Evolutionary conservation across 2,888 invertebrate genomes (phyloP).

Genomic region (Agapostemon virescens): DNA sequence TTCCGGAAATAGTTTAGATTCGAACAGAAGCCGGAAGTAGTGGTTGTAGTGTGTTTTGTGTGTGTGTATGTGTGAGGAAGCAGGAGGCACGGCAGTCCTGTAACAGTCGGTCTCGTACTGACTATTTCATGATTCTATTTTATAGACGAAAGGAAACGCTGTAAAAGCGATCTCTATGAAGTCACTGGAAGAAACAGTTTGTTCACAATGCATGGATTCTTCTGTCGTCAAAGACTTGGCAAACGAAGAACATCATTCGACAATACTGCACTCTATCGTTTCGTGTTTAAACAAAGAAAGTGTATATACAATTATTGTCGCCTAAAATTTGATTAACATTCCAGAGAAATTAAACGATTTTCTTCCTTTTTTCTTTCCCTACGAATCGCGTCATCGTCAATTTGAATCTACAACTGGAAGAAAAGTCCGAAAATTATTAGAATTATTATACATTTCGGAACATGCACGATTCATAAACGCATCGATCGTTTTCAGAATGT

Average conservation of each 20-base stretch:
- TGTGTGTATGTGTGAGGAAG: conserved; percentile 44
- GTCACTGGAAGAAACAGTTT: conserved; percentile 62
- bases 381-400: conserved; percentile 2
- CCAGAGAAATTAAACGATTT: neutral
- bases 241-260: conserved; percentile 23
- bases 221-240: conserved; percentile 7
- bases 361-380: neutral
- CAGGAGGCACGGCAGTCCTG: conserved; percentile 70
- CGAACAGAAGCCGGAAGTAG: conserved; percentile 51
- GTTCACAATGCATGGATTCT: conserved; percentile 62
- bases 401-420: neutral
- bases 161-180: conserved; percentile 60
- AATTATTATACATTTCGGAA: neutral
- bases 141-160: conserved; percentile 60
- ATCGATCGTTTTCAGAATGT: neutral
- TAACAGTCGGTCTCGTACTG: conserved; percentile 47
- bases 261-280: neutral
- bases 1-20: conserved; percentile 50
- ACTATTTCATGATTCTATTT: conserved; percentile 55
- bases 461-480: neutral
- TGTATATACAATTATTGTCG: conserved; percentile 51
- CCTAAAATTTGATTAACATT: conserved; percentile 22
- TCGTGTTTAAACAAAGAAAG: neutral
- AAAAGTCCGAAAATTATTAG: neutral
- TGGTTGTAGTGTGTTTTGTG: too few species aligned